Evolutionary conservation across 2,797 vertebrate species (phyloP), one percentile per base, ranked within the genome.

Genomic region (Arnoldichthys spilopterus): DNA sequence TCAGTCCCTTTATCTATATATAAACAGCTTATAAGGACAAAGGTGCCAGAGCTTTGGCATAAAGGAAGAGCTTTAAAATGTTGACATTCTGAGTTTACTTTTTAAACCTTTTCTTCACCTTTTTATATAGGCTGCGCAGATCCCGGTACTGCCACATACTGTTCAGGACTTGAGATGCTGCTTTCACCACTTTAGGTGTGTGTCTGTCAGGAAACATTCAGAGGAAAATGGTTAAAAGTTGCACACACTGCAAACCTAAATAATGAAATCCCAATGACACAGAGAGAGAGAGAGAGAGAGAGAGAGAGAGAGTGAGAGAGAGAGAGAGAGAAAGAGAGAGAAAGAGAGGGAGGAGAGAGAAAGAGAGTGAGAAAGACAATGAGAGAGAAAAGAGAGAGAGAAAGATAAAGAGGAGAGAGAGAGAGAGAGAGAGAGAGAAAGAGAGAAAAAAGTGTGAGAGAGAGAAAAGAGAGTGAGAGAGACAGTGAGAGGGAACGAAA

Each of bases 141-240:
- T 99, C 98, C 90, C 98, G 94, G 92, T 99, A 99, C 88, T 99
- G 98, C 98, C 98, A 99, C 98, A 99, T 99, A 90, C 97, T 99
- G 93, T 95, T 99, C 72, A 99, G 94, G 88, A 99, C 98, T 93
- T 99, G 98, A 90, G 98, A 98, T 76, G 98, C 98, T 7, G 98
- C 98, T 88, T 99, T 99, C 90, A 99, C 96, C 90, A 99, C 98
- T 92, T 99, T 99, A 1, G 98, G 96, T 81, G 97, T 97, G 91
- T 99, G 98, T 91, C 98, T 99, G 83, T 76, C 83, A 34, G 62
- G 79, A 53, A 85, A 84, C 20, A 85, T 79, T 64, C n/a, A 72
- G 40, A 40, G 37, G 30, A 32, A 73, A 74, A 63, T 51, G 18
- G 61, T 67, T 67, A 81, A 24, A 80, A 63, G 3, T 7, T 28